phyloP scores from a whole-genome alignment of 2,797 vertebrate genomes.

The Myiotriccus ornatus region DNA sequence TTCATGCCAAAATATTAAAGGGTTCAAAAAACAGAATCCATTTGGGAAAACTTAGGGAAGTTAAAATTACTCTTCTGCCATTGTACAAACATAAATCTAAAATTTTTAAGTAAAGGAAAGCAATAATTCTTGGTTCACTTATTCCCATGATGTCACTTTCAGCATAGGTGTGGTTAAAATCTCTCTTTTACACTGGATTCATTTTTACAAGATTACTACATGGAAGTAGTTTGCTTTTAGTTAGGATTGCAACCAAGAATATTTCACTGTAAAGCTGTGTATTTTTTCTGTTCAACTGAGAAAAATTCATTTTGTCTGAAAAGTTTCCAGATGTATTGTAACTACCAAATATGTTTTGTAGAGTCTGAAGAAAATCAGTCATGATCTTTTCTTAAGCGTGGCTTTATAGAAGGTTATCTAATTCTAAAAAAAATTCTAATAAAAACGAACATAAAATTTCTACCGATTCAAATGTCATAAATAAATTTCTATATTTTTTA shows the following conservation, averaged over 20 bases:
- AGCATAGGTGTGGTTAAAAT: slow-evolving; percentile 8
- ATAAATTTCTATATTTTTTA: not conserved
- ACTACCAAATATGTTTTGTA: not conserved
- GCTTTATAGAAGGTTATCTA: not conserved
- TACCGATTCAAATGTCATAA: not conserved
- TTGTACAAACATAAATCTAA: not conserved
- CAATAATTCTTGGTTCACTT: slow-evolving; percentile 8
- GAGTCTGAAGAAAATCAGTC: not conserved
- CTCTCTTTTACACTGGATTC: not conserved
- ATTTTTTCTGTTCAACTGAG: not conserved
- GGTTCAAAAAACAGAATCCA: not conserved
- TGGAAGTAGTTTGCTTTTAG: not conserved
- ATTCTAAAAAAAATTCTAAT: not conserved
- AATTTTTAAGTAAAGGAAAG: not conserved
- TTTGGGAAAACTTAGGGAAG: slow-evolving; percentile 8
- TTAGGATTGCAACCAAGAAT: not conserved
- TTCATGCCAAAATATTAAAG: not conserved
- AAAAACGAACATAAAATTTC: not conserved
- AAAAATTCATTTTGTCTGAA: not conserved
- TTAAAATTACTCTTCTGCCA: not conserved
- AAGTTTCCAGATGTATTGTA: not conserved
- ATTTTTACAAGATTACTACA: not conserved
- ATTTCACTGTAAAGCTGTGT: not conserved
- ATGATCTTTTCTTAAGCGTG: not conserved
- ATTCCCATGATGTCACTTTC: not conserved